Evolutionary conservation across 2,888 invertebrate species (phyloP), one percentile per base, ranked within the genome.

Genomic region (Hydropsyche betteni): DNA sequence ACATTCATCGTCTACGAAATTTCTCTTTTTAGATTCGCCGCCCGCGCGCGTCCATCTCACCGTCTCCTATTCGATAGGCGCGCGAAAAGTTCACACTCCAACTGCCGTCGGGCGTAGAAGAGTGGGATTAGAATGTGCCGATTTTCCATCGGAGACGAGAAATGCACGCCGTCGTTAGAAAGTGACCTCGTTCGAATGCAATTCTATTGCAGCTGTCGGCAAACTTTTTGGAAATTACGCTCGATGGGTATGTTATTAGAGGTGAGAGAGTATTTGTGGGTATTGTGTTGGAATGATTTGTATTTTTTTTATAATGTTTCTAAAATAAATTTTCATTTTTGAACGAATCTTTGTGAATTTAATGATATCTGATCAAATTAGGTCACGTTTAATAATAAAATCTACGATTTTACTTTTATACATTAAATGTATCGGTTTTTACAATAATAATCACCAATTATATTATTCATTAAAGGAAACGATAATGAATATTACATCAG

Each of bases 181-280:
- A 72, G 72, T 72, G 72, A 34, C 72, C 72, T 58, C 72, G 50
- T 36, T 72, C 16, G n/a, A 44, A 72, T 72, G 72, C 72, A 72
- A 44, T 36, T 72, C 58, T 72, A 51, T 36, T 72, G 72, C 72
- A 72, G 52, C 72, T 61, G 72, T 72, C 55, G 38, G 72, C 58
- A 72, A 72, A 72, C 72, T 72, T 72, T 72, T 64, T 5, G 36
- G 34, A 64, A 36, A 36, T 64, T 64, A 33, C 61, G 61, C 16
- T 14, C 55, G 55, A 12, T 8, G 8, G 51, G n/a, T 12, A 51
- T n/a, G 8, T n/a, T 51, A 51, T 51, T 51, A 51, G 24, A 24
- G 24, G 24, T 24, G 24, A 24, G 24, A 2, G 24, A 24, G 24
- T 24, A 24, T 24, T 24, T 2, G 24, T 24, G 24, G 24, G 24